Evolutionary conservation across 2,797 vertebrate genomes (phyloP), one percentile per base, ranked within the genome.

Genomic region (Artibeus lituratus): DNA sequence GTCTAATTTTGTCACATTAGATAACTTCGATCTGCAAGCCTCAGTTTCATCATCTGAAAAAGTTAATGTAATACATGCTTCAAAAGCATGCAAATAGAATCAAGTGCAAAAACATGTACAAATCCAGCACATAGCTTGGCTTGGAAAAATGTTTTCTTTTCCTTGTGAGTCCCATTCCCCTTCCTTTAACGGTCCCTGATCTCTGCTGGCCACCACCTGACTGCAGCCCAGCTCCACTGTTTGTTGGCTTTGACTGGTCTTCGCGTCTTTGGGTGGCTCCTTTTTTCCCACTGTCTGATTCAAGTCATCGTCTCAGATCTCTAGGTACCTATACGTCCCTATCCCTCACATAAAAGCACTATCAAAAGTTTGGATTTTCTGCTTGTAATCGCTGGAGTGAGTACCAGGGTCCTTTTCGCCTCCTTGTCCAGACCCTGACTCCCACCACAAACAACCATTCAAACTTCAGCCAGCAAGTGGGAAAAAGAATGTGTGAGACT

Each of bases 401-500:
- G 51, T 35, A 80, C 59, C 69, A 86, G 69, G 10, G 2, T 72
- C 93, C 76, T 81, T 90, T 73, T 87, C 62, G 55, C 89, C 77
- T 83, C 70, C 82, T 55, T 44, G 47, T 18, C 72, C 80, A 57
- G 59, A 65, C 81, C 55, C 90, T 26, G 80, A 81, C 47, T 82
- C 83, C 67, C 51, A 82, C 53, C 10, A 2, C 18, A 57, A 94
- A 29, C 21, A 37, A 65, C 35, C 22, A 76, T 49, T 76, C 57
- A 82, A 51, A 62, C 47, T 89, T 95, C n/a, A 80, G 39, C 29
- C 32, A 62, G 76, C 73, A 70, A 19, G 78, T 93, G 81, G 89
- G 62, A 37, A 90, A 94, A 96, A 47, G 69, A 93, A 67, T 11
- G 32, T n/a, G 55, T 67, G 57, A 83, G 53, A 21, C 76, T 95